These are phyloP conservation scores for Hirudinaria manillensis DNA, from an alignment of 2,888 invertebrate genomes.

Conservation along the genomic window DNA sequence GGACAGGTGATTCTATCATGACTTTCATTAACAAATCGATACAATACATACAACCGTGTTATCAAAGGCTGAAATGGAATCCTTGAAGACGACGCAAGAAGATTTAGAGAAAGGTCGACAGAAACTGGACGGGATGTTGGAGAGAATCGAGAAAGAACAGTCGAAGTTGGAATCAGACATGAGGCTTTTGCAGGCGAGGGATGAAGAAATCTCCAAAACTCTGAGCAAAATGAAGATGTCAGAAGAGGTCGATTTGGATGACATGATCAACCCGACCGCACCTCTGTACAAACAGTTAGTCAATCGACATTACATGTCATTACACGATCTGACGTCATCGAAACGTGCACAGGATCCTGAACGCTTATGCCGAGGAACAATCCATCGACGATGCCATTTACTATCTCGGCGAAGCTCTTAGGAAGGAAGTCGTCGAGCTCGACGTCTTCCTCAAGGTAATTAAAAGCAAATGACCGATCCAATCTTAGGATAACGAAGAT, in stretches of 20 bases:
- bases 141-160: conserved; percentile 59
- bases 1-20: conserved; percentile 59
- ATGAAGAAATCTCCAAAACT: conserved; percentile 48
- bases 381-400: conserved; percentile 97
- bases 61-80: conserved; percentile 52
- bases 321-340: neutral
- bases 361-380: conserved; percentile 92
- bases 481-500: neutral
- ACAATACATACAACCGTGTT: too few species aligned
- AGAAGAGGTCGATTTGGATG: conserved; percentile 71
- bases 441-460: conserved; percentile 81
- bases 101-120: conserved; percentile 65
- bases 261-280: conserved; percentile 90
- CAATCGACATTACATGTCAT: neutral
- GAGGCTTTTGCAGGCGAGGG: conserved; percentile 67
- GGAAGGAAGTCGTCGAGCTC: conserved; percentile 84
- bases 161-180: conserved; percentile 73
- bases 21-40: too few species aligned
- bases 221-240: conserved; percentile 47
- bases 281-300: conserved; percentile 87
- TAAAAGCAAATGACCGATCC: neutral
- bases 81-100: conserved; percentile 50
- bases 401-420: conserved; percentile 88
- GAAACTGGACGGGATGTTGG: conserved; percentile 72
- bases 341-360: conserved; percentile 66